Percentiles rank a stretch among this genome's conserved stretches.
phyloP scores from a whole-genome alignment of 2,797 vertebrate genomes.

The Pseudocheirus occidentalis region DNA sequence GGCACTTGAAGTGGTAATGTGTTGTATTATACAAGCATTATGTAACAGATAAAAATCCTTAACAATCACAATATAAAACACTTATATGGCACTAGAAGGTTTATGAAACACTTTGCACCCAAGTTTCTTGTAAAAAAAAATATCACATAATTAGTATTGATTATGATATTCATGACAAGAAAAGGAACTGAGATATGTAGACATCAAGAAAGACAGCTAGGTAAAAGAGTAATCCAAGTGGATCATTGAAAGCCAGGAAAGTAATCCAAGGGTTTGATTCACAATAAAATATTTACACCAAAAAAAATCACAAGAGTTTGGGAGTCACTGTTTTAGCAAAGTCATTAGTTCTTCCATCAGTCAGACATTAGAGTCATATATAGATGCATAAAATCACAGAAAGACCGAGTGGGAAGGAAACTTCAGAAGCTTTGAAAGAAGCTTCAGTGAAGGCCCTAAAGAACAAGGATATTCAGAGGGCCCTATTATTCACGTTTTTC shows the following conservation, averaged over 20 bases:
- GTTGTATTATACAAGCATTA: neutral
- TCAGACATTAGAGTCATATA: neutral
- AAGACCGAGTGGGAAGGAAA: neutral
- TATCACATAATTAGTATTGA: neutral
- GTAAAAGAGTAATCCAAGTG: neutral
- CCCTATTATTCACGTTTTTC: neutral
- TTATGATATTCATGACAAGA: neutral
- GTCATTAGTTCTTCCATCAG: neutral
- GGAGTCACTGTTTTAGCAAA: neutral
- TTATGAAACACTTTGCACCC: neutral
- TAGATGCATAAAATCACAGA: neutral
- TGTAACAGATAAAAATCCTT: neutral
- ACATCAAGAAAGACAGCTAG: neutral
- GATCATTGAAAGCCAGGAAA: neutral
- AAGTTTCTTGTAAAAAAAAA: neutral
- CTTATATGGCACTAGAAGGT: neutral
- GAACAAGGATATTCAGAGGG: neutral
- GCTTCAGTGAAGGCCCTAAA: neutral
- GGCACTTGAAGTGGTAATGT: neutral
- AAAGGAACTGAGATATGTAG: neutral
- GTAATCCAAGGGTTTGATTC: neutral
- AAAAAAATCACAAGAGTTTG: neutral
- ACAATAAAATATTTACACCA: neutral
- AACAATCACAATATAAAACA: neutral
- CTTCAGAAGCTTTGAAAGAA: neutral